These are phyloP conservation scores for Apoderus coryli DNA, from an alignment of 2,888 invertebrate genomes.

Conservation along the genomic window DNA sequence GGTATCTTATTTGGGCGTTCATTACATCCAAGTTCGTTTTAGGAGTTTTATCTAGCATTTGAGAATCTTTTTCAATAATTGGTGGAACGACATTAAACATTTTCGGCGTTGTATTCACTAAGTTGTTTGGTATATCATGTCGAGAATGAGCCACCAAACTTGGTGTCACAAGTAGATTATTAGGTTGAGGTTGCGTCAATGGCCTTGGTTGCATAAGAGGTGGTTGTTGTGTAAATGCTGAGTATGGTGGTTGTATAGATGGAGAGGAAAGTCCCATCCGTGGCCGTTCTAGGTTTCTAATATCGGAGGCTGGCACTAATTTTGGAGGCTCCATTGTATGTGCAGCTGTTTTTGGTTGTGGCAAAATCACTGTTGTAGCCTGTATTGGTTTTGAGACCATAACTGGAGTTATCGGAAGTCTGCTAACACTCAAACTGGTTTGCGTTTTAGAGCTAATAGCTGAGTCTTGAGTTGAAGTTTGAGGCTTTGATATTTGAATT, in stretches of 20 bases:
- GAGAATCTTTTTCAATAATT: too few species aligned
- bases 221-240: too few species aligned
- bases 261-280: conserved; percentile 30
- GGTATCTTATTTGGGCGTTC: too few species aligned
- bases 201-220: too few species aligned
- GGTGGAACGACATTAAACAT: too few species aligned
- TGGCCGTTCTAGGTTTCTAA: conserved; percentile 27
- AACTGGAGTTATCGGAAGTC: conserved; percentile 44
- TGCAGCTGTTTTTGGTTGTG: conserved; percentile 28
- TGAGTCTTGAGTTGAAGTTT: conserved; percentile 16
- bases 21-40: too few species aligned
- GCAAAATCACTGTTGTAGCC: conserved; percentile 33
- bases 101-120: too few species aligned
- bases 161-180: too few species aligned
- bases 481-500: conserved; percentile 21
- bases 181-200: too few species aligned
- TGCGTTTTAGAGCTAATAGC: conserved; percentile 16
- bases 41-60: too few species aligned
- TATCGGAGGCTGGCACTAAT: conserved; percentile 23
- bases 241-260: conserved; percentile 16
- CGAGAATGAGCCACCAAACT: too few species aligned
- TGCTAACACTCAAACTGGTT: conserved; percentile 29
- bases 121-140: too few species aligned
- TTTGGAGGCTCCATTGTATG: conserved; percentile 26
- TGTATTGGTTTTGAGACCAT: conserved; percentile 43